Conservation (phyloP, 2,797 vertebrate genomes). For the Diglossa cyanea region DNA sequence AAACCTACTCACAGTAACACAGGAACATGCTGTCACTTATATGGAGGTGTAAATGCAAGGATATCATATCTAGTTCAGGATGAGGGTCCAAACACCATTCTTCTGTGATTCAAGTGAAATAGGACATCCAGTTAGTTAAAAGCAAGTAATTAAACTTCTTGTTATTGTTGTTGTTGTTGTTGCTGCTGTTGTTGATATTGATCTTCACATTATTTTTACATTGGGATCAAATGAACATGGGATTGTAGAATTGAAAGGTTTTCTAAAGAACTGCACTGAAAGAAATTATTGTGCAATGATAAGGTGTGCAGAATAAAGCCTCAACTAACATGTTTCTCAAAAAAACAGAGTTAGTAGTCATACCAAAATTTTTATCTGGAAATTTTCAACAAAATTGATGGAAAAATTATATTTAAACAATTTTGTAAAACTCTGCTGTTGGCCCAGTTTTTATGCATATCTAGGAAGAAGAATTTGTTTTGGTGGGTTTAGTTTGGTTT, state of each 20-base stretch:
- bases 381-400: neutral
- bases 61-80: neutral
- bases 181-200: neutral
- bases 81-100: neutral
- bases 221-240: neutral
- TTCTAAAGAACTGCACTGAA: neutral
- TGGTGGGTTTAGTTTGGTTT: rapidly evolving
- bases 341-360: neutral
- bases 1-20: neutral
- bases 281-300: neutral
- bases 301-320: neutral
- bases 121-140: neutral
- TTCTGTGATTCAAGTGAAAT: neutral
- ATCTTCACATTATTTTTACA: neutral
- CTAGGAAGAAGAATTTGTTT: neutral
- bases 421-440: neutral
- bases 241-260: neutral
- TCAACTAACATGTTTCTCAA: neutral
- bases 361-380: neutral
- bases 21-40: neutral
- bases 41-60: neutral
- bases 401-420: neutral
- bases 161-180: neutral
- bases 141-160: neutral
- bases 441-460: neutral